phyloP scores from a whole-genome alignment of 2,888 invertebrate genomes.

The Pandemis corylana region DNA sequence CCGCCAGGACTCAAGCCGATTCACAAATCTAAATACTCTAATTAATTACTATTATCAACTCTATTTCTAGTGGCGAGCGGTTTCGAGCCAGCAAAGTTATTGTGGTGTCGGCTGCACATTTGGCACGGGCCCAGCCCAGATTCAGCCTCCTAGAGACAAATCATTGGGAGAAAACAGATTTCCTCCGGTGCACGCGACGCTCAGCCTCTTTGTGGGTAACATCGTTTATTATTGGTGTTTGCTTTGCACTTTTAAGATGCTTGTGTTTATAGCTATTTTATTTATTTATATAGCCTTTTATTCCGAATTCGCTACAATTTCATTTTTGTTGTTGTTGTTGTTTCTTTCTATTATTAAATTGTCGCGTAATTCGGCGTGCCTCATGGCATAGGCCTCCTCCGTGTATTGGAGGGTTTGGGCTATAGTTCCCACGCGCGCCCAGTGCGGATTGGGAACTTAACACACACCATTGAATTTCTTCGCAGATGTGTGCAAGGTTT shows the following conservation, averaged over 20 bases:
- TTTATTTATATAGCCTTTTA: too few species aligned
- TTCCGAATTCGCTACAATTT: too few species aligned
- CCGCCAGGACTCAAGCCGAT: conserved; percentile 71
- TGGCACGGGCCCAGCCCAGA: conserved; percentile 80
- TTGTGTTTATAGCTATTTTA: too few species aligned
- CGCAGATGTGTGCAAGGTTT: too few species aligned
- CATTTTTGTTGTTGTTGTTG: too few species aligned
- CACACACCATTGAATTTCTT: too few species aligned
- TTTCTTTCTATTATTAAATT: too few species aligned
- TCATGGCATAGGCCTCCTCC: too few species aligned
- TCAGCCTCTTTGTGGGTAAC: conserved; percentile 56
- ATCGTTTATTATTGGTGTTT: conserved; percentile 71
- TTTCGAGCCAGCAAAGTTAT: conserved; percentile 38
- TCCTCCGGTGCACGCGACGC: conserved; percentile 69
- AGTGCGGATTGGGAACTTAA: too few species aligned
- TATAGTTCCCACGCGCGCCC: too few species aligned
- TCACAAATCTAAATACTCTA: conserved; percentile 52
- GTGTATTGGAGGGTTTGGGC: too few species aligned
- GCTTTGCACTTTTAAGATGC: conserved; percentile 27
- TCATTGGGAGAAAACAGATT: conserved; percentile 83
- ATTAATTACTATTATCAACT: conserved; percentile 48
- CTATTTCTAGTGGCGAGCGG: conserved; percentile 48
- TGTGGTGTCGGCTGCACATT: conserved; percentile 71
- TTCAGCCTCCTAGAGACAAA: conserved; percentile 79
- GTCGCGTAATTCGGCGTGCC: too few species aligned